Base-by-base conservation (phyloP, 2,797 vertebrate species). In the Octomys mimax region DNA sequence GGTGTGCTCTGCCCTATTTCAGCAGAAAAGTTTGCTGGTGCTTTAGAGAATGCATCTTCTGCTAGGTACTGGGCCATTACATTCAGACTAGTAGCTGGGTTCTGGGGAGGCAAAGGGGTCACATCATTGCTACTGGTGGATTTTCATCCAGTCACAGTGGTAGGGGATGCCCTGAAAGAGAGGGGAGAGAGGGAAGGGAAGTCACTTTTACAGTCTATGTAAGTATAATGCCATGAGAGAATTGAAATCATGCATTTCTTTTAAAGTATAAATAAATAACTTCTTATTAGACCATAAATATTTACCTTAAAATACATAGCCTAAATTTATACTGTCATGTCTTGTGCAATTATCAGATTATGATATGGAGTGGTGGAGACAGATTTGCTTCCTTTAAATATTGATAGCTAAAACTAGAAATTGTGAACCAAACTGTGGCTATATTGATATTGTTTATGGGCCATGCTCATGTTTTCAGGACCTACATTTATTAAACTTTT, bases 1-100 rank as follows among this genome's bases (percentile, higher is more conserved):
- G 89, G 85, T 78, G 14, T 26, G 36, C 93, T 86, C 85, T 19
- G 49, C 77, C 87, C 91, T 5, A 78, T 96, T 95, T 97, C 97
- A 86, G 22, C 54, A 75, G 62, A 94, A 90, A 73, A 5, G 73
- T 97, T 97, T 97, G 70, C 94, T 73, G 92, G 84, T 86, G 79
- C 57, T 96, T 75, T 92, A 66, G 96, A 98, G 96, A 96, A 95
- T 86, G 97, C 95, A 95, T 92, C 95, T 95, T 92, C 96, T 77
- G 87, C 96, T 96, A 97, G 96, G 95, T 95, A 95, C 75, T 31
- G 0, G 16, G 87, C 82, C 97, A 96, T 98, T 97, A 97, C 93
- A 97, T 97, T 96, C 87, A 87, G 86, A 97, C 84, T 83, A 98
- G 61, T 96, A 95, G 97, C 75, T 36, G 95, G 97, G 90, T 93